Evolutionary conservation across 2,113 vertebrate genomes (phyloP).

Genomic region (Pontoporia blainvillei): DNA sequence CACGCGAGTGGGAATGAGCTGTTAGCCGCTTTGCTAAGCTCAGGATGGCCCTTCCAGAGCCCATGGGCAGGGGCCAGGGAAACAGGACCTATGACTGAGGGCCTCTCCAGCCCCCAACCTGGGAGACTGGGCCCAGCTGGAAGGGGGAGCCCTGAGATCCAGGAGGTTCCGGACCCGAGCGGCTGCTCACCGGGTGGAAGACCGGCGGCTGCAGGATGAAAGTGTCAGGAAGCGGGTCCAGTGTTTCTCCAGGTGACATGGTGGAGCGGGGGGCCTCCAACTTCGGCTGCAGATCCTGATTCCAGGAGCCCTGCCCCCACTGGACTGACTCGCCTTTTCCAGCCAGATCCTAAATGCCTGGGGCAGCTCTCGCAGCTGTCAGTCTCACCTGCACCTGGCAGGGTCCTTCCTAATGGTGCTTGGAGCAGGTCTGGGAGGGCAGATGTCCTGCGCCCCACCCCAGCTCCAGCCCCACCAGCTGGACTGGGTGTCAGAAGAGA

Average conservation of each 20-base stretch:
- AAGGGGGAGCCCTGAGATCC: neutral
- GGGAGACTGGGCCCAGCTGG: neutral
- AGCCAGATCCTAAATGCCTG: neutral
- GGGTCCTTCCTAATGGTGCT: neutral
- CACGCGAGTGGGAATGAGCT: neutral
- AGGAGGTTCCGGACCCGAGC: neutral
- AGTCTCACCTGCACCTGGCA: neutral
- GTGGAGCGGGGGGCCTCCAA: neutral
- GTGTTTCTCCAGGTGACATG: constrained; percentile 49
- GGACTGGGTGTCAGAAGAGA: neutral
- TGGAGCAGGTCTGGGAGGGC: neutral
- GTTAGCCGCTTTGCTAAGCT: neutral
- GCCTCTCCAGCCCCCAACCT: neutral
- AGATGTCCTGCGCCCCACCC: neutral
- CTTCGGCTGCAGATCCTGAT: neutral
- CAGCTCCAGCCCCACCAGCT: neutral
- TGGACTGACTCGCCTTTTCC: neutral
- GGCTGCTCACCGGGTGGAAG: constrained; percentile 74
- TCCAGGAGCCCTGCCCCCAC: neutral
- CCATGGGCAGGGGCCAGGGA: neutral
- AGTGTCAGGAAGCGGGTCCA: constrained; percentile 61
- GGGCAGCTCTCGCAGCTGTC: neutral
- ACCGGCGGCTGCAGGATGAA: constrained; percentile 74
- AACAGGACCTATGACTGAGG: neutral
- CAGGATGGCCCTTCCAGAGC: neutral